Evolutionary conservation across 2,888 invertebrate genomes (phyloP), one percentile per base, ranked within the genome.

Genomic region (Folsomia candida): DNA sequence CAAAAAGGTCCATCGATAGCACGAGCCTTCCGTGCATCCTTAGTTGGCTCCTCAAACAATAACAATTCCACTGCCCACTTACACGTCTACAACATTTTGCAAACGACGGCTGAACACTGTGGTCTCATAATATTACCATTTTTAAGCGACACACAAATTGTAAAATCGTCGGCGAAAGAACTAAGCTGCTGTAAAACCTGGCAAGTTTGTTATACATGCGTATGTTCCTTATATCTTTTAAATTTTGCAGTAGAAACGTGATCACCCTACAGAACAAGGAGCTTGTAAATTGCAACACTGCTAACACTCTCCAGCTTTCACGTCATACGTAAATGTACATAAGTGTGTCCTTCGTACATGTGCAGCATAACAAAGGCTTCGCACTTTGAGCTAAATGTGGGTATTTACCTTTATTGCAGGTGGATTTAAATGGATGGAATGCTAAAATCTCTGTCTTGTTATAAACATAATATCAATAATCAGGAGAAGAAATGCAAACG

Each of bases 51-150:
- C n/a, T n/a, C n/a, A n/a, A n/a, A n/a, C n/a, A n/a, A n/a, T n/a
- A n/a, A n/a, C n/a, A n/a, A n/a, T n/a, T n/a, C n/a, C n/a, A n/a
- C n/a, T n/a, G n/a, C n/a, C n/a, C n/a, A n/a, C n/a, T n/a, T n/a
- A 54, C 54, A 54, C 54, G 54, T 54, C 4, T n/a, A 54, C 6
- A 54, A 22, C 54, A 54, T 54, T 54, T 54, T 54, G 54, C 54
- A 54, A 54, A 54, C 22, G 54, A 54, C 20, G 37, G 6, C 37
- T 14, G n/a, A n/a, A n/a, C 37, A 37, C 37, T 37, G 37, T 37
- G 37, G 37, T 37, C 6, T 4, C 4, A 37, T 37, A 37, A 37
- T 37, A 6, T 54, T 54, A 20, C 20, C 54, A n/a, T 54, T 54
- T 22, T 54, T 4, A 6, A 54, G n/a, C 18, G 54, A 54, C 18